Percentiles rank a stretch among this genome's conserved stretches.
Conservation (phyloP, 2,888 invertebrate genomes). For the Monoplex corrugatus region DNA sequence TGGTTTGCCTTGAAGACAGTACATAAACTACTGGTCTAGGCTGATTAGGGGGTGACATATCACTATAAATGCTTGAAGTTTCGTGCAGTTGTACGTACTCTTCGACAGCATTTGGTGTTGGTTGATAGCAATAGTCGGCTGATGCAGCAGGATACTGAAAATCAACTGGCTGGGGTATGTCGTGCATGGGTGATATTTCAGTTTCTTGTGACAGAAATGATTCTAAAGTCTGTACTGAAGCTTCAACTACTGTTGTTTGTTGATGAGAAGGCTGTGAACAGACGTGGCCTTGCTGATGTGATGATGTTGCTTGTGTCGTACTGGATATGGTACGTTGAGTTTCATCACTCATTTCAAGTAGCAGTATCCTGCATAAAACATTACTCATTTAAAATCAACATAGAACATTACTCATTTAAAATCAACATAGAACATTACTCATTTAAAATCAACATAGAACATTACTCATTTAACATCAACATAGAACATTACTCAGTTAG, state of each 20-base stretch:
- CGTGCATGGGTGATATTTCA: too few species aligned
- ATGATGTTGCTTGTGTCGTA: background rate
- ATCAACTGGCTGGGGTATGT: background rate
- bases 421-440: background rate
- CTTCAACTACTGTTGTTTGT: background rate
- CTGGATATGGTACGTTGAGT: background rate
- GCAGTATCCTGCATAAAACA: background rate
- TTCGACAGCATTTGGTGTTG: background rate
- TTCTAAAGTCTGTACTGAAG: background rate
- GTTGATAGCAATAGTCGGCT: background rate
- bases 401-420: background rate
- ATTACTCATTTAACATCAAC: background rate
- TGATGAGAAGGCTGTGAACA: background rate
- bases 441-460: background rate
- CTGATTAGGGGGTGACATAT: background rate
- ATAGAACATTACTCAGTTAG: background rate
- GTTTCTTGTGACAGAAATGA: too few species aligned
- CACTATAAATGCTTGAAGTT: background rate
- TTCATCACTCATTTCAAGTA: slow-evolving; percentile 6
- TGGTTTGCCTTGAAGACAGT: background rate
- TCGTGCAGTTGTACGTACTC: background rate
- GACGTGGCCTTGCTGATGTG: background rate
- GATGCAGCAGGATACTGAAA: background rate
- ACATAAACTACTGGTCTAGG: background rate
- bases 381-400: background rate